Base-by-base conservation (phyloP, 2,888 invertebrate genomes). In the Drosophila borealis region DNA sequence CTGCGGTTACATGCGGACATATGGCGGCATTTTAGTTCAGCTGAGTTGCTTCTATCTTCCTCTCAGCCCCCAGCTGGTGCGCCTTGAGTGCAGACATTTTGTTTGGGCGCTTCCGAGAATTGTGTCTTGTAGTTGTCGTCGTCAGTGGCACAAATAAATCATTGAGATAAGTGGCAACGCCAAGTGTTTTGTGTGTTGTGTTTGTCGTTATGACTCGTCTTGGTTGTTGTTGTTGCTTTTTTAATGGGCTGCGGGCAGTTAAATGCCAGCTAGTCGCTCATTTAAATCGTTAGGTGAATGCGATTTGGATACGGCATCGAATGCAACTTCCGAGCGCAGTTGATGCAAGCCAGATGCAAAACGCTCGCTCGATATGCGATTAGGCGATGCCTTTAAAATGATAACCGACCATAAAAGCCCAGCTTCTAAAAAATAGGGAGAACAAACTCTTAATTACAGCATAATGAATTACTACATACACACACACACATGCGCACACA, bases 311-410 rank as follows among this genome's bases (percentile, higher is more conserved):
- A 53, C 21, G 42, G 46, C 65, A 69, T 49, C 70, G 59, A 65
- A 41, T 65, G 65, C 61, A 41, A 61, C 63, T 51, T 66, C 68
- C 63, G 63, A 72, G 39, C 57, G 57, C 74, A 59, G 39, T 57
- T 56, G 61, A 54, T 45, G 71, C 63, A 45, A 70, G 66, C 36
- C 21, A 50, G 55, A 56, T 76, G 59, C 59, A 41, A 71, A 71
- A 42, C 59, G 61, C 33, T 63, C 34, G 51, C 49, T 60, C 41
- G 50, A 64, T 64, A 66, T 56, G 77, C 72, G 72, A 76, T 66
- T 71, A 56, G 50, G 45, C 72, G 90, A 90, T 89, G 88, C 83
- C 82, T 83, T 79, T 81, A 69, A 70, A 70, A 74, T 78, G 90
- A 90, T 90, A 88, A 80, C 60, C 39, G 46, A 19, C 78, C 76